Evolutionary conservation across 1,140 invertebrate genomes (phyloP).

Genomic region (Drosophila sp.): DNA sequence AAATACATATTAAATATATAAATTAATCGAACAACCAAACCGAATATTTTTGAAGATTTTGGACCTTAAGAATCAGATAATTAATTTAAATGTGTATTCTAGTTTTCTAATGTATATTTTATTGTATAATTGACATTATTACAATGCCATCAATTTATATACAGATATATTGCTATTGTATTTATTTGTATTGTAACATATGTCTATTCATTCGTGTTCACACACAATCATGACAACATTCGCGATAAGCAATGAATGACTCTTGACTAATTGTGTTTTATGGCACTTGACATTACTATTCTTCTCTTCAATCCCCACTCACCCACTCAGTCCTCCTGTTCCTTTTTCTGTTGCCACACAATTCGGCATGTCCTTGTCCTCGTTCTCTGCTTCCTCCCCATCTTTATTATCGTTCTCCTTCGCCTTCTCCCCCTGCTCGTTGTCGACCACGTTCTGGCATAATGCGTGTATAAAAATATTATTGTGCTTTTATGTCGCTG

Average conservation of each 20-base stretch:
- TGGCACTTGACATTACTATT: conserved; percentile 36
- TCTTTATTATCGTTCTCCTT: not conserved
- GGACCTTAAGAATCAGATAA: too few relatives aligned
- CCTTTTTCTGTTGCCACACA: not conserved
- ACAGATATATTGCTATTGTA: too few relatives aligned
- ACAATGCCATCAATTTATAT: too few relatives aligned
- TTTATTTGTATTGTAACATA: too few relatives aligned
- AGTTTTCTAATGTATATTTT: too few relatives aligned
- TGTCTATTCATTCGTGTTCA: too few relatives aligned
- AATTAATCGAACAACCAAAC: too few relatives aligned
- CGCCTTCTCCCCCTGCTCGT: not conserved
- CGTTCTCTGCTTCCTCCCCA: conserved; percentile 4
- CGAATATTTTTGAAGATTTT: too few relatives aligned
- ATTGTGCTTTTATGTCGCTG: conserved; percentile 42
- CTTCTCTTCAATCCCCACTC: too few relatives aligned
- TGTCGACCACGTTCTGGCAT: conserved; percentile 30
- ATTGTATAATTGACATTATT: too few relatives aligned
- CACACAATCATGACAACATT: not conserved
- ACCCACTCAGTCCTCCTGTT: not conserved
- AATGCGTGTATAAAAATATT: conserved; percentile 50
- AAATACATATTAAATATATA: too few relatives aligned
- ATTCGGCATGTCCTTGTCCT: conserved; percentile 27
- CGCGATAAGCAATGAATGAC: conserved; percentile 32
- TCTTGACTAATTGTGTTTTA: conserved; percentile 53
- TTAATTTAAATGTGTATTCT: too few relatives aligned